These are phyloP conservation scores for Dromiciops gliroides DNA, from an alignment of 2,113 vertebrate genomes.

Conservation along the genomic window DNA sequence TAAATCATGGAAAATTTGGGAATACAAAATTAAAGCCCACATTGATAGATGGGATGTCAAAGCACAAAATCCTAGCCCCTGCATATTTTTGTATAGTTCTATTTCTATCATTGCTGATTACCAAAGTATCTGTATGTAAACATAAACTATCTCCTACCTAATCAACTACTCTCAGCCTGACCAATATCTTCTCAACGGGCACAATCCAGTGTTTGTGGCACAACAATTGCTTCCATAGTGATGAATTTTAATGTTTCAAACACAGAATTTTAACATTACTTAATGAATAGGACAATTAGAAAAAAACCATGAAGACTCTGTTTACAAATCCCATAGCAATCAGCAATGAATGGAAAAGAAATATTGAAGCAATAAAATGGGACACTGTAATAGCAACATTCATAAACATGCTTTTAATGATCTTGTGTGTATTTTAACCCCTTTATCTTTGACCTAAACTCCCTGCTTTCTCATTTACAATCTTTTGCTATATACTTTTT, in stretches of 20 bases:
- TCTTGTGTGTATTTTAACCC: not conserved
- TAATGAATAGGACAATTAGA: not conserved
- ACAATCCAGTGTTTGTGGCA: not conserved
- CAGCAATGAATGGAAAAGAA: not conserved
- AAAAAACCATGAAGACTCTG: not conserved
- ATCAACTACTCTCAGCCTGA: not conserved
- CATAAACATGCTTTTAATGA: not conserved
- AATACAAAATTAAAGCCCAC: not conserved
- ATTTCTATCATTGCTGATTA: slow-evolving; percentile 13
- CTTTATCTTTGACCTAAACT: not conserved
- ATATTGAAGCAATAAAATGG: not conserved
- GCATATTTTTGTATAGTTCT: not conserved
- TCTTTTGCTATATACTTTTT: not conserved
- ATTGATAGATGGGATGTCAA: not conserved
- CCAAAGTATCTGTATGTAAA: not conserved
- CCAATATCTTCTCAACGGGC: not conserved
- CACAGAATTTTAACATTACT: not conserved
- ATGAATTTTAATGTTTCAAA: not conserved
- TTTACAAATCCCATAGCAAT: slow-evolving; percentile 4
- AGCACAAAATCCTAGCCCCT: not conserved
- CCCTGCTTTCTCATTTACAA: not conserved
- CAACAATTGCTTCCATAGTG: not conserved
- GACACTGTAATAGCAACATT: not conserved
- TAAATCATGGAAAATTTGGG: not conserved
- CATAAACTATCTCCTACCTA: not conserved